Conservation (phyloP, 1,140 invertebrate species). For the Chrysoperla carnea region DNA sequence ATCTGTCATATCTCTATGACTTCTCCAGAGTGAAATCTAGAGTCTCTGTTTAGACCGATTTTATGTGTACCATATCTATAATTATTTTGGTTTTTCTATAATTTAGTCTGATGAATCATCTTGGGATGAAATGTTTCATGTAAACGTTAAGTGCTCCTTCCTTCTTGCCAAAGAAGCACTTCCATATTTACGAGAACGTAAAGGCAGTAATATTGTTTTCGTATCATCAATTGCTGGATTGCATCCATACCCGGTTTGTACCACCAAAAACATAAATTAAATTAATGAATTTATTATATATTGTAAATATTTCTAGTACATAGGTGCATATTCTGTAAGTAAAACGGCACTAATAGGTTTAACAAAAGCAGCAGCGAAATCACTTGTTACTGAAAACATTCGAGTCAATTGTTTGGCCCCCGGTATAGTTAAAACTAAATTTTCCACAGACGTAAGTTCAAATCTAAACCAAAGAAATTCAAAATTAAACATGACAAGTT, state of each 20-base stretch:
- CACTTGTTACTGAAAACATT: conserved; percentile 61
- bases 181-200: conserved; percentile 60
- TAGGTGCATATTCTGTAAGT: conserved; percentile 85
- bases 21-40: too few relatives aligned
- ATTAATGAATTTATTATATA: background rate
- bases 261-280: conserved; percentile 4
- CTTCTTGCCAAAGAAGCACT: conserved; percentile 74
- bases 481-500: conserved; percentile 10
- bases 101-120: conserved; percentile 55
- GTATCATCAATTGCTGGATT: conserved; percentile 85
- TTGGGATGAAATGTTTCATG: conserved; percentile 94
- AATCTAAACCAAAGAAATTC: too few relatives aligned
- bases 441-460: conserved; percentile 56
- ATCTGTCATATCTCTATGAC: too few relatives aligned
- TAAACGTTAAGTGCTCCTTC: conserved; percentile 85
- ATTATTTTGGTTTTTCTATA: too few relatives aligned
- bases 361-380: conserved; percentile 60
- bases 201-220: conserved; percentile 67
- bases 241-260: conserved; percentile 56
- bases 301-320: conserved; percentile 48
- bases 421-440: conserved; percentile 81
- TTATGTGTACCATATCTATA: too few relatives aligned
- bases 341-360: conserved; percentile 86
- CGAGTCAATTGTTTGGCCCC: conserved; percentile 88
- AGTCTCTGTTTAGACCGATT: too few relatives aligned